phyloP scores from a whole-genome alignment of 2,113 vertebrate genomes.

The Macroglossus sobrinus region DNA sequence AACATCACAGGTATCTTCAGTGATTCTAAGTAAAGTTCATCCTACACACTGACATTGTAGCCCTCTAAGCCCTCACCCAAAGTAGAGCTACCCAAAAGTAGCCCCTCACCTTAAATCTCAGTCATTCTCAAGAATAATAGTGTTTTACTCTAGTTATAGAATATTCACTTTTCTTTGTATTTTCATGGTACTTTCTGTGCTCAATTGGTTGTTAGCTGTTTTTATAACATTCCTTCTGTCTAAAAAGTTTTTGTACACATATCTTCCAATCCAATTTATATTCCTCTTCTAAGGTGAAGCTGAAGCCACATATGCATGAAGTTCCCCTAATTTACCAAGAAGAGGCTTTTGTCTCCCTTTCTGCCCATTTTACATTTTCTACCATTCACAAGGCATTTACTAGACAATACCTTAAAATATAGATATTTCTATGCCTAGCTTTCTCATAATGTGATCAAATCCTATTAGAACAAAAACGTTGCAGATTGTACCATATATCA shows the following conservation, averaged over 20 bases:
- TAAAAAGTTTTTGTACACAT: background rate
- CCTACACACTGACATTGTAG: rapidly evolving
- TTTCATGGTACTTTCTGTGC: background rate
- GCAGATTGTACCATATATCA: background rate
- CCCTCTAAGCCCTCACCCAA: background rate
- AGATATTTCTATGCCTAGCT: background rate
- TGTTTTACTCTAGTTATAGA: background rate
- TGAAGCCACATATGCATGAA: background rate
- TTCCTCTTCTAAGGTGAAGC: background rate
- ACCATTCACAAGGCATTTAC: background rate
- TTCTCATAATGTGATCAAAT: background rate
- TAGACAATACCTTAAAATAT: background rate
- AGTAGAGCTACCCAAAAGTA: no score
- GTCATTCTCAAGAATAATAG: background rate
- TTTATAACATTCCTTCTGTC: background rate
- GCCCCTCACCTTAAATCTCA: background rate
- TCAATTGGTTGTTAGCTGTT: background rate
- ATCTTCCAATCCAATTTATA: background rate
- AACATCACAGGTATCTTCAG: background rate
- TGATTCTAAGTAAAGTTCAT: background rate
- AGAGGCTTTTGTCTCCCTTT: background rate
- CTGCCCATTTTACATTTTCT: background rate
- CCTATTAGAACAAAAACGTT: background rate
- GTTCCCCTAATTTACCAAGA: background rate
- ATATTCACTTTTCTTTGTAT: background rate